Evolutionary conservation across 92 coral and sea anemone species (phyloP), one percentile per base, ranked within the genome.

Genomic region (Bergia sp.): DNA sequence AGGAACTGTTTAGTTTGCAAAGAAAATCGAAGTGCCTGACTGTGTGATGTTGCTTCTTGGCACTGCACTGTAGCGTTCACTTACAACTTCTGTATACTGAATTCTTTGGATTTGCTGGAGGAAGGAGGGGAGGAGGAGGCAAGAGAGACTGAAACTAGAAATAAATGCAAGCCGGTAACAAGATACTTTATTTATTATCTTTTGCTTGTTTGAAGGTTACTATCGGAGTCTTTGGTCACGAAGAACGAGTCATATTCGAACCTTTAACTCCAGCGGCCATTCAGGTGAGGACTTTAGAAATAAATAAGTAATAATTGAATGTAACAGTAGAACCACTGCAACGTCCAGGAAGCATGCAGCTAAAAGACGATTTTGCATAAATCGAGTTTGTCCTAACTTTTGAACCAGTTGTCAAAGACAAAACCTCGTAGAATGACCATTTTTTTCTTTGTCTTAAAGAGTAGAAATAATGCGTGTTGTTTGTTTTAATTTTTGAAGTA

Each of bases 191-290:
- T 53, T 53, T 53, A 18, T 53, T 53, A 10, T 53, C 58, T 4
- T 37, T 45, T 75, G 45, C 42, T 76, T 53, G 49, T 39, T 88
- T 58, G 38, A 75, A 96, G 99, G 99, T 96, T 4, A 96, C 99
- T 21, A 92, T 96, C 44, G 99, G 99, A 45, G 94, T 96, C 81
- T 96, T 94, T 88, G 98, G 99, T 37, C 98, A 93, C 53, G 98
- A 95, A 57, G 99, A 96, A 85, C 89, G 96, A 88, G 96, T 96
- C n/a, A 95, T 96, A 72, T 95, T 93, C 75, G 99, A 96, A 82
- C 99, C 99, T 4, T 50, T 96, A 73, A 96, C 99, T 12, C 99
- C 99, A 23, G 99, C 96, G 13, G 94, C 98, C 38, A 96, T 96
- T 76, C 96, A 96, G 99, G 99, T 96, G 88, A 37, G 9, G 47